Evolutionary conservation across 2,888 invertebrate genomes (phyloP), one percentile per base, ranked within the genome.

Genomic region (Meliscaeva auricollis): DNA sequence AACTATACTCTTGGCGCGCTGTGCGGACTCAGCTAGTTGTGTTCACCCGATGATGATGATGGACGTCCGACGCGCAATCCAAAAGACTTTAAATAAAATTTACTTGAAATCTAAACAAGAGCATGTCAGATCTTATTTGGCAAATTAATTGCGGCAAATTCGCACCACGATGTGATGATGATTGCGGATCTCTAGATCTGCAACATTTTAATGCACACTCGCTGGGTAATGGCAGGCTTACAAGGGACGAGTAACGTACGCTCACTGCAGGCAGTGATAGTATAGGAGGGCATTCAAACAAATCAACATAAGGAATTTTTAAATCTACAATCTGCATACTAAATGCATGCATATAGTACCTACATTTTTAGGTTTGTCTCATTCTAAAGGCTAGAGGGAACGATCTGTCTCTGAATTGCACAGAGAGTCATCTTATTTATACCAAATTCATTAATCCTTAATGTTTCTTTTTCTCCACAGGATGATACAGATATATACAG

Each of bases 141-240:
- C 79, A 84, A 84, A 84, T 80, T 84, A 84, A 84, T 84, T 84
- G 84, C 84, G 75, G 84, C 79, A 84, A 84, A 84, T 84, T 84
- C 84, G 75, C 84, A 80, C 84, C 66, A 84, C 79, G 84, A 84
- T 80, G 84, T 80, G 84, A 79, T 75, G 76, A 77, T 77, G 75
- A 84, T 76, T 60, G 73, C n/a, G 44, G 62, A 83, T 83, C 79
- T 70, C 22, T 22, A 35, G 74, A 75, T 79, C 50, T 56, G 54
- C 74, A 26, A 41, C 66, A 41, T 38, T 50, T 50, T n/a, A 50
- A 15, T 22, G 48, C 32, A 7, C 35, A 48, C 17, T 38, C 35
- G 32, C 17, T 38, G 20, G 8, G 20, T 20, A n/a, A 4, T 30
- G 26, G 48, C 52, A 20, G n/a, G n/a, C n/a, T 44, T 44, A 44